phyloP scores from a whole-genome alignment of 2,797 vertebrate genomes.

The Vireo griseus region DNA sequence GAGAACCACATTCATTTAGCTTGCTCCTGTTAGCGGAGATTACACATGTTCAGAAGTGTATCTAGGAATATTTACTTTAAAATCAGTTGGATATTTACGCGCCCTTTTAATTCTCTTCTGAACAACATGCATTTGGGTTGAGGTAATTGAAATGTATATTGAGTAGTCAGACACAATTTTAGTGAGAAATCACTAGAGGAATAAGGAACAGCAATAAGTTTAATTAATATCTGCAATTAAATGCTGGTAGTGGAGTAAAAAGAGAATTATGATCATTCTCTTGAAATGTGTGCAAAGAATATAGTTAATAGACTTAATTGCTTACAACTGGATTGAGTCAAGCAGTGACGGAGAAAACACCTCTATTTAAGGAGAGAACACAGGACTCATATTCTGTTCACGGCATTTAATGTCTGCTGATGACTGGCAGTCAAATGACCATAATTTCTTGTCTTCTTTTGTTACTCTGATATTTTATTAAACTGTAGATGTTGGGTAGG shows the following conservation, averaged over 20 bases:
- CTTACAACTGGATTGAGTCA: background rate
- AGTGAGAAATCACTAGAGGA: background rate
- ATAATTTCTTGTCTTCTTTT: background rate
- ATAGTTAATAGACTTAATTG: background rate
- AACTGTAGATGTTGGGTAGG: background rate
- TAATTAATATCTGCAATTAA: background rate
- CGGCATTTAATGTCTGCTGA: background rate
- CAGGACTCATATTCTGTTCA: background rate
- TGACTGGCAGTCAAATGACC: background rate
- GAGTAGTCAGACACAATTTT: background rate
- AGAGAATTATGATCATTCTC: background rate
- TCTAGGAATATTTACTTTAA: constrained; percentile 15
- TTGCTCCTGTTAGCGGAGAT: background rate
- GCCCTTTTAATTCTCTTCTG: background rate
- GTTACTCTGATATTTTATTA: background rate
- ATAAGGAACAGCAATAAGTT: background rate
- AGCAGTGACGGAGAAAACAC: background rate
- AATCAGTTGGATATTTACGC: background rate
- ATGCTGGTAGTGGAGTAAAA: background rate
- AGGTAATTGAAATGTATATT: background rate
- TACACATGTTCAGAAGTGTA: background rate
- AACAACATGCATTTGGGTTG: background rate
- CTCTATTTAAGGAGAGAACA: background rate
- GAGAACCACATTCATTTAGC: background rate
- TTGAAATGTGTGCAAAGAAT: background rate